Conservation (phyloP, 2,888 invertebrate genomes). For the Epirrita christyi region DNA sequence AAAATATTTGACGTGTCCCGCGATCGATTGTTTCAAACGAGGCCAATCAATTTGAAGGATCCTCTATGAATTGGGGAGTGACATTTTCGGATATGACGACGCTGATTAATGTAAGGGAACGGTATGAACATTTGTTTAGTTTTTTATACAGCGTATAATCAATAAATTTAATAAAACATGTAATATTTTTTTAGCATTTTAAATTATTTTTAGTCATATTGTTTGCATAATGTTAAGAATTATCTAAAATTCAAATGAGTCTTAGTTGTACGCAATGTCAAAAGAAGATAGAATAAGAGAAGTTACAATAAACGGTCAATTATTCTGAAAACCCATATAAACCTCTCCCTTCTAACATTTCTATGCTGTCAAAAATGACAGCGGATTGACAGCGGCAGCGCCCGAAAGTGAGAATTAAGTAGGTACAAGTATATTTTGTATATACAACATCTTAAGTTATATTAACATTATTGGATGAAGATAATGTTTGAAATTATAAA, state of each 20-base stretch:
- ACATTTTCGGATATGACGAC: conserved; percentile 15
- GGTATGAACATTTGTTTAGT: neutral
- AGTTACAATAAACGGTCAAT: neutral
- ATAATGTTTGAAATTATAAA: too few species aligned
- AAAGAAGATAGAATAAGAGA: too few species aligned
- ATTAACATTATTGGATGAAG: too few species aligned
- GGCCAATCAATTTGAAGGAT: conserved; percentile 36
- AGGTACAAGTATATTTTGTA: neutral
- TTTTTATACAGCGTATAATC: neutral
- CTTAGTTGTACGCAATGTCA: too few species aligned
- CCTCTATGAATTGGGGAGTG: conserved; percentile 21
- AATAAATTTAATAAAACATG: neutral
- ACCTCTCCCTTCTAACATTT: conserved; percentile 8
- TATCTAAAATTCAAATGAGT: too few species aligned
- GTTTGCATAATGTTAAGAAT: too few species aligned
- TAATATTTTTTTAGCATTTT: neutral
- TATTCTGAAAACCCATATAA: neutral
- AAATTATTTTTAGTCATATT: neutral
- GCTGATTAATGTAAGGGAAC: conserved; percentile 19
- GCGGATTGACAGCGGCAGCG: conserved; percentile 10
- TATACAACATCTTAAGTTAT: too few species aligned
- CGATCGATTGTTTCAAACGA: conserved; percentile 40
- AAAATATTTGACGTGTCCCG: conserved; percentile 2
- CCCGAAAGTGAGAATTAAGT: neutral
- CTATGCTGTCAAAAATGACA: conserved; percentile 8